Evolutionary conservation across 2,113 vertebrate species (phyloP), one percentile per base, ranked within the genome.

Genomic region (Syngnathus typhle): DNA sequence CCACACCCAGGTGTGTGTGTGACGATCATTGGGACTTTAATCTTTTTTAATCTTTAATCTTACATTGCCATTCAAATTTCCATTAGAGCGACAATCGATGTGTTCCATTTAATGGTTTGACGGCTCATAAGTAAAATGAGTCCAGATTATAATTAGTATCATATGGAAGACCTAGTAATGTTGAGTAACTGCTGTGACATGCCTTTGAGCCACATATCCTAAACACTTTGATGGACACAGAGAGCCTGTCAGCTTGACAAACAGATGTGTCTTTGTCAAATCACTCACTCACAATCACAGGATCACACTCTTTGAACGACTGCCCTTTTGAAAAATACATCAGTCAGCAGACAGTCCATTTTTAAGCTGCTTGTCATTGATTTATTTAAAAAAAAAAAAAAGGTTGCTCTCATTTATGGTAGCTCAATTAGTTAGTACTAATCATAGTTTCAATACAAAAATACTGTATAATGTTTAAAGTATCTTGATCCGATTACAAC

Each of bases 331-430:
- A 39, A 16, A 46, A 16, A 52, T 18, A 41, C n/a, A 27, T 65
- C 79, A 75, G 65, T 79, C 85, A 72, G 80, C 83, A 82, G 73
- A 76, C 19, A 73, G 82, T 83, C 85, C 86, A 75, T 84, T 76
- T 77, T 67, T 60, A 49, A 75, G 72, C 60, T 75, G 38, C 70
- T 19, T 52, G 47, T 39, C 71, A 38, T 60, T 4, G 7, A 38
- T 59, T 12, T 2, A 32, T 32, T 32, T 32, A 32, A 32, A 32
- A 32, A 18, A 36, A 56, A 56, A 12, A 23, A 58, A 27, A 16
- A 5, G 56, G 6, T 43, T 32, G 27, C 27, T 32, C 27, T 32
- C 27, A 32, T 32, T 32, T 32, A 32, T 32, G 27, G 27, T 32
- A 32, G 27, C 27, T 32, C 27, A 32, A 32, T 32, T 32, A 32